Evolutionary conservation across 2,113 vertebrate species (phyloP).

Genomic region (Notarius quadriscutis): DNA sequence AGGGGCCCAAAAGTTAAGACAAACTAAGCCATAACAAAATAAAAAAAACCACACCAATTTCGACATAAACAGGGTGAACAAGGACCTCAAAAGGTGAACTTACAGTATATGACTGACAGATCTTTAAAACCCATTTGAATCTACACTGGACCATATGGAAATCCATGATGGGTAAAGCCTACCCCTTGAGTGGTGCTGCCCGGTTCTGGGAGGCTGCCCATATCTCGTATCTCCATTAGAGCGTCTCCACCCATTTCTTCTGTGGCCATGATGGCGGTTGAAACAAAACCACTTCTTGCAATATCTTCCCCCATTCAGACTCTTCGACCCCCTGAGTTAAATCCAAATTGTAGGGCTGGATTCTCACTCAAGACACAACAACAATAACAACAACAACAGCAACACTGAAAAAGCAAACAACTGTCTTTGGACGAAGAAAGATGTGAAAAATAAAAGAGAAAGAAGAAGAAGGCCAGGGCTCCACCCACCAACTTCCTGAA

Average conservation of each 20-base stretch:
- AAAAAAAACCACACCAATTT: not conserved
- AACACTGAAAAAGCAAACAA: too few species aligned
- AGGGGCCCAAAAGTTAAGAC: too few species aligned
- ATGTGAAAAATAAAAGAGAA: not conserved
- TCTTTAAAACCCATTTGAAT: not conserved
- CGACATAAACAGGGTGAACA: not conserved
- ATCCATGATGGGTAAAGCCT: not conserved
- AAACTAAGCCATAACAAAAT: not conserved
- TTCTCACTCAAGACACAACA: not conserved
- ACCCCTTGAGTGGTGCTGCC: slow-evolving; percentile 23
- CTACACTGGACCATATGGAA: not conserved
- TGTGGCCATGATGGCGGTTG: slow-evolving; percentile 22
- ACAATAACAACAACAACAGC: not conserved
- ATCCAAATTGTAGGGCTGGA: not conserved
- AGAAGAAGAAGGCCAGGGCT: slow-evolving; percentile 33
- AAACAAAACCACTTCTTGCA: slow-evolving; percentile 6
- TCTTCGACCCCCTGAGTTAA: not conserved
- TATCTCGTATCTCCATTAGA: slow-evolving; percentile 10
- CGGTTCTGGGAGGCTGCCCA: slow-evolving; percentile 8
- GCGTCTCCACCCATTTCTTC: slow-evolving; percentile 29
- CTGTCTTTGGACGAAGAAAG: not conserved
- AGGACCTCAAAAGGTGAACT: not conserved
- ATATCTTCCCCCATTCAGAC: not conserved
- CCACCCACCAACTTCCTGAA: slow-evolving; percentile 48
- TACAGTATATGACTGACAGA: not conserved